phyloP scores from a whole-genome alignment of 1,140 invertebrate genomes.

The Cherax destructor region DNA sequence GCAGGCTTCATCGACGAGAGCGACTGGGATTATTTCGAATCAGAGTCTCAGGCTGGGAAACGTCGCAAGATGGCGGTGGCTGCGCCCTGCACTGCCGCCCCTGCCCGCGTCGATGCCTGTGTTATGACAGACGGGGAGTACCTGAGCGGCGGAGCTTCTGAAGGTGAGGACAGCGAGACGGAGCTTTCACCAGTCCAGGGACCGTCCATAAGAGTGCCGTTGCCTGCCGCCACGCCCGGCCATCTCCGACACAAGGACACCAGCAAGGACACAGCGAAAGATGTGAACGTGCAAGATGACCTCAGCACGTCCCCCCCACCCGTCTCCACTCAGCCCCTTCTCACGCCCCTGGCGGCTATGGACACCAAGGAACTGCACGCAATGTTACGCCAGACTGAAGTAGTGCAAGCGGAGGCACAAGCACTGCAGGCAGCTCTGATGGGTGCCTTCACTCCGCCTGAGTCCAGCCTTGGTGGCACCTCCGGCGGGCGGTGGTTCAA shows the following conservation, averaged over 20 bases:
- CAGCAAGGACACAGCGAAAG: slow-evolving; percentile 12
- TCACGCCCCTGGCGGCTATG: slow-evolving; percentile 46
- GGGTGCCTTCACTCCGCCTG: slow-evolving; percentile 68
- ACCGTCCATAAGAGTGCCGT: slow-evolving; percentile 61
- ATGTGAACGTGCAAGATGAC: not conserved
- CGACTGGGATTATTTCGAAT: slow-evolving; percentile 73
- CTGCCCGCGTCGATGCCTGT: slow-evolving; percentile 83
- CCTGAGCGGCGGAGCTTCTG: slow-evolving; percentile 74
- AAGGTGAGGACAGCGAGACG: slow-evolving; percentile 73
- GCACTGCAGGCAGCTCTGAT: slow-evolving; percentile 71
- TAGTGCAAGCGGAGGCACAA: slow-evolving; percentile 71
- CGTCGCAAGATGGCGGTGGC: not conserved
- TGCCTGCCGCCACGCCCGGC: slow-evolving; percentile 28
- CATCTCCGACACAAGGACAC: slow-evolving; percentile 33
- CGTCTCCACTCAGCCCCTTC: slow-evolving; percentile 9
- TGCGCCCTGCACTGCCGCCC: slow-evolving; percentile 64
- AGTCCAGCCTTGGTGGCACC: slow-evolving; percentile 20
- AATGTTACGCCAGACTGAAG: slow-evolving; percentile 72
- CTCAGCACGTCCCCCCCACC: slow-evolving; percentile 21
- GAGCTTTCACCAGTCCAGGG: slow-evolving; percentile 77
- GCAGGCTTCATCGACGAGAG: slow-evolving; percentile 73
- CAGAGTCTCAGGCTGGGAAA: slow-evolving; percentile 48
- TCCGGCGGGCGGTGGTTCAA: slow-evolving; percentile 43
- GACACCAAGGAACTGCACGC: slow-evolving; percentile 63
- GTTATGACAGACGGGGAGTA: slow-evolving; percentile 84